Percentiles rank a stretch among this genome's conserved stretches.
Conservation (phyloP, 2,113 vertebrate species). For the Urocitellus parryii region DNA sequence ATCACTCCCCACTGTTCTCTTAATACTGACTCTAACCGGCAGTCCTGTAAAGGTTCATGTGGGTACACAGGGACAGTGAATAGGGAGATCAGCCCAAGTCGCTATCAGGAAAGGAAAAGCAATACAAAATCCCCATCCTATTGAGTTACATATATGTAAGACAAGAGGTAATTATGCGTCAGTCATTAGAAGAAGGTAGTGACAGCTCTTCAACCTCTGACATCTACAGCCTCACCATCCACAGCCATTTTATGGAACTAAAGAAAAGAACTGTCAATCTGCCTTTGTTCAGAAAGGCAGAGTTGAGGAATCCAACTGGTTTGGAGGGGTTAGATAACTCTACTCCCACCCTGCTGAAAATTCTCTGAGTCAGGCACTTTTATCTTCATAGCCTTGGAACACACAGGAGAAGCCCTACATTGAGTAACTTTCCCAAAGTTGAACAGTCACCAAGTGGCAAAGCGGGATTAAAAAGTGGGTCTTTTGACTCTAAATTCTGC, state of each 20-base stretch:
- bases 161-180: neutral
- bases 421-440: neutral
- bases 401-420: neutral
- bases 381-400: neutral
- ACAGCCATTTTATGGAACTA: neutral
- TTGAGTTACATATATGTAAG: neutral
- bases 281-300: slow-evolving; percentile 32
- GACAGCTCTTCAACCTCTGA: slow-evolving; percentile 8
- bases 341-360: neutral
- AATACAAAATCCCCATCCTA: neutral
- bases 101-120: slow-evolving; percentile 32
- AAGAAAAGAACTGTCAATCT: slow-evolving; percentile 38
- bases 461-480: neutral
- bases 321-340: neutral
- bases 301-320: neutral
- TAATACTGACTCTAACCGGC: neutral
- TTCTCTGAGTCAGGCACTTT: neutral
- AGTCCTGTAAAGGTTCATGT: neutral
- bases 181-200: neutral
- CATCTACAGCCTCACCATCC: neutral
- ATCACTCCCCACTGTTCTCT: neutral
- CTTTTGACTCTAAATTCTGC: neutral
- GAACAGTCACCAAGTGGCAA: neutral
- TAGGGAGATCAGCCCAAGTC: neutral
- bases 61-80: neutral